Evolutionary conservation across 1,140 invertebrate genomes (phyloP), one percentile per base, ranked within the genome.

Genomic region (Scaptodrosophila lebanonensis): DNA sequence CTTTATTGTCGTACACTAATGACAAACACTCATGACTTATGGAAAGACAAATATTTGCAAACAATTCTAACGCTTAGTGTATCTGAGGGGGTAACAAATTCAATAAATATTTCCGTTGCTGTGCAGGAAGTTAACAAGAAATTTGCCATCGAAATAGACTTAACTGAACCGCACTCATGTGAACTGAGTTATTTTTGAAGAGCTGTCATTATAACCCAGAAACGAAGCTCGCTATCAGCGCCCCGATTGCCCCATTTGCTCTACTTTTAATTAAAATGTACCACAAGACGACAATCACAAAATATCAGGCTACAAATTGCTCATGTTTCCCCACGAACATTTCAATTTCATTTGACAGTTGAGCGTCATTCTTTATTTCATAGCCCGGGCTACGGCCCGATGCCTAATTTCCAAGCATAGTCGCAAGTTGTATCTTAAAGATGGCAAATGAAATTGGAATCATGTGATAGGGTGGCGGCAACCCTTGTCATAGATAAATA

Each of bases 191-290:
- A 2, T 44, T 4, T 43, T 38, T 45, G 11, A 11, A 18, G n/a
- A n/a, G n/a, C n/a, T n/a, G n/a, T n/a, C n/a, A n/a, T n/a, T n/a
- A n/a, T 25, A 3, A 25, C 3, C 22, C 22, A 25, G 22, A 25
- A 25, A 25, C 22, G 3, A 25, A 13, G n/a, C 13, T 9, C 12
- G 51, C 16, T 56, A 62, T 61, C 51, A 30, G 40, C 36, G 3
- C 1, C 15, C 20, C 29, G 12, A 17, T 9, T 54, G n/a, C 45
- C 30, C 8, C 13, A 22, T 29, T 4, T 11, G 16, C 49, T 40
- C 13, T 50, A 39, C 15, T 52, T 63, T 63, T 58, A 63, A 63
- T 63, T 63, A 63, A 63, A 63, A 58, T 63, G 60, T 58, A 45
- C 12, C 60, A 58, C n/a, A n/a, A n/a, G 12, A 30, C 15, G 27